Conservation (phyloP, 2,888 invertebrate genomes). For the Ectemnius lituratus region DNA sequence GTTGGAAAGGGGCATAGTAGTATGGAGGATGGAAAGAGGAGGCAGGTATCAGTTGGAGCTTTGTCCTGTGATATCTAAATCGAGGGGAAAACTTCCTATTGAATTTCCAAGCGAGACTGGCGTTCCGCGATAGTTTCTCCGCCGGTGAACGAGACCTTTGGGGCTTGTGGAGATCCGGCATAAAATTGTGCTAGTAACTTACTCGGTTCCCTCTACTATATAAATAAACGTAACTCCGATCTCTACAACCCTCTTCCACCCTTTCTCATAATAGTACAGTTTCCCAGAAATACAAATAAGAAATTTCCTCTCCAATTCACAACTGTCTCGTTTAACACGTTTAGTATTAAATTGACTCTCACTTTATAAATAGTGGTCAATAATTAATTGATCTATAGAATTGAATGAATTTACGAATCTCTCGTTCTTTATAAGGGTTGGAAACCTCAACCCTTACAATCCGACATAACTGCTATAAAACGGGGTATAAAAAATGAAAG, state of each 20-base stretch:
- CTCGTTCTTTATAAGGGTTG: no score
- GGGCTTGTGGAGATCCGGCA: not conserved
- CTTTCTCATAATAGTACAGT: no score
- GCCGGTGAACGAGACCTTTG: not conserved
- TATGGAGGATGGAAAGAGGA: no score
- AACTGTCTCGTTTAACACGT: not conserved
- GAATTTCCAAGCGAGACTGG: slow-evolving; percentile 4
- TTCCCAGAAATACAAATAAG: slow-evolving; percentile 15
- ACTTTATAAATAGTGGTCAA: no score
- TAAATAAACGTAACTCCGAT: slow-evolving; percentile 28
- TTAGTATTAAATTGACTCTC: no score
- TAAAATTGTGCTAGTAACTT: slow-evolving; percentile 8
- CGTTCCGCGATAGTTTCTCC: not conserved
- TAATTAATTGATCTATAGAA: no score
- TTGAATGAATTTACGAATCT: no score
- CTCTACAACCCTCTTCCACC: slow-evolving; percentile 11
- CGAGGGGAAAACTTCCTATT: not conserved
- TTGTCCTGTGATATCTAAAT: no score
- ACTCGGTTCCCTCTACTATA: slow-evolving; percentile 16
- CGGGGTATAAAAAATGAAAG: not conserved
- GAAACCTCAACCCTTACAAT: no score
- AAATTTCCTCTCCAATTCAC: slow-evolving; percentile 20
- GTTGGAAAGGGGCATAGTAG: no score
- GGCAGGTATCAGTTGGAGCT: no score
- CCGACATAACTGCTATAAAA: not conserved